Evolutionary conservation across 2,888 invertebrate genomes (phyloP), one percentile per base, ranked within the genome.

Genomic region (Lasiommata megera): DNA sequence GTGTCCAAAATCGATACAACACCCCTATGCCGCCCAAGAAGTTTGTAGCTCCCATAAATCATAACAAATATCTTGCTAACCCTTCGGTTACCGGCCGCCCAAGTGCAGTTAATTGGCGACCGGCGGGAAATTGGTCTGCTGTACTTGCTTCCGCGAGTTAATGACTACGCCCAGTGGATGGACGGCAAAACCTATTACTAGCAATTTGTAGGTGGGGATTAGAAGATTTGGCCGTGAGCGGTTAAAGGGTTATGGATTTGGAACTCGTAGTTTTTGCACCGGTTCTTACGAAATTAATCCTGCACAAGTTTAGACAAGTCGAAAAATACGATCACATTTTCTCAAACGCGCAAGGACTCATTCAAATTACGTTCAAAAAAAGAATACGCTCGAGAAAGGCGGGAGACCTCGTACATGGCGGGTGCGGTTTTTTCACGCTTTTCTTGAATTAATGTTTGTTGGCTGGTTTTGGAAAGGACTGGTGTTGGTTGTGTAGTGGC

Each of bases 111-210:
- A 89, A 89, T 88, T 88, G 88, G 82, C 82, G 81, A 80, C 84
- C 80, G 82, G 82, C 79, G 79, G 88, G 88, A 88, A 88, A 88
- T 88, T 88, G 87, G 88, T 82, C 81, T 81, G 84, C 88, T 86
- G 86, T 84, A 82, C 82, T 83, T 75, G 82, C 86, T 88, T 89
- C 89, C 90, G 89, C 71, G 80, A 85, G 80, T 88, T 88, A 88
- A 88, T 86, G 88, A 89, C 89, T 87, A 79, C 79, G 77, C 79
- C 85, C 84, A 79, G 85, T 84, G 80, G 88, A 86, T 80, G 88
- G 86, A 83, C 87, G 82, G 73, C 80, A 80, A 80, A 89, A 89
- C 84, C 84, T 82, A 82, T 88, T 89, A 89, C 85, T 78, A 82
- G 84, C 84, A 86, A 89, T 88, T 88, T 88, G 85, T 79, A 83